A percentile compares a stretch with the other conserved stretches of the same genome.
Evolutionary conservation across 2,888 invertebrate genomes (phyloP).

Genomic region (Acleris emargana): DNA sequence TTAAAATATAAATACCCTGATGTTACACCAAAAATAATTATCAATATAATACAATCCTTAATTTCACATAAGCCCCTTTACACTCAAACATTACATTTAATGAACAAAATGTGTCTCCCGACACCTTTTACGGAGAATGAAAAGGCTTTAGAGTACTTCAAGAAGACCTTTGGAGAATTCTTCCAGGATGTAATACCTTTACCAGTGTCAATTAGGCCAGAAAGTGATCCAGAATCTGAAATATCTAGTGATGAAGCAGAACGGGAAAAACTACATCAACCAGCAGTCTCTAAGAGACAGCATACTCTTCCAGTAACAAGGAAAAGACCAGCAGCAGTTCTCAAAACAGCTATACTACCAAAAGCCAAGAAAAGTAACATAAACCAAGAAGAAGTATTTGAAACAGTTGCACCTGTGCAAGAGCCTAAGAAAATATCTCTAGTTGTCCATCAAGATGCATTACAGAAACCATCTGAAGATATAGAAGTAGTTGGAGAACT

Average conservation of each 20-base stretch:
- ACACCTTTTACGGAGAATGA: constrained; percentile 88
- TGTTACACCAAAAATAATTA: constrained; percentile 87
- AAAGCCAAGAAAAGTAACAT: constrained; percentile 57
- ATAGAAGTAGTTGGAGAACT: constrained; percentile 70
- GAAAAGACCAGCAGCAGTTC: constrained; percentile 57
- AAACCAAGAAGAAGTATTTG: constrained; percentile 72
- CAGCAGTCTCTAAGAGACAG: constrained; percentile 64
- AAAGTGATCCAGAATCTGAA: constrained; percentile 73
- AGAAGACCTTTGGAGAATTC: constrained; percentile 61
- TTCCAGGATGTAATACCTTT: constrained; percentile 57
- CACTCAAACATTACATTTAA: constrained; percentile 92
- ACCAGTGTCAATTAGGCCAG: constrained; percentile 43
- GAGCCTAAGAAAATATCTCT: constrained; percentile 76
- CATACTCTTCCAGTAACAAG: constrained; percentile 64
- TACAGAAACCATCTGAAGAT: constrained; percentile 61
- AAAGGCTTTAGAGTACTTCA: constrained; percentile 60
- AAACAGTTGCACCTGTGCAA: constrained; percentile 56
- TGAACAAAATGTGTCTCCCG: constrained; percentile 97
- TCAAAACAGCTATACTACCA: constrained; percentile 53
- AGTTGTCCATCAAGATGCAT: constrained; percentile 67
- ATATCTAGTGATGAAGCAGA: constrained; percentile 70
- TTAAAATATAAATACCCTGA: constrained; percentile 92
- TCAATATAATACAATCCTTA: constrained; percentile 91
- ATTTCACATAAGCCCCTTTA: constrained; percentile 92
- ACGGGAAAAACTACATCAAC: constrained; percentile 47